Evolutionary conservation across 1,140 invertebrate genomes (phyloP), one percentile per base, ranked within the genome.

Genomic region (Adoxophyes honmai): DNA sequence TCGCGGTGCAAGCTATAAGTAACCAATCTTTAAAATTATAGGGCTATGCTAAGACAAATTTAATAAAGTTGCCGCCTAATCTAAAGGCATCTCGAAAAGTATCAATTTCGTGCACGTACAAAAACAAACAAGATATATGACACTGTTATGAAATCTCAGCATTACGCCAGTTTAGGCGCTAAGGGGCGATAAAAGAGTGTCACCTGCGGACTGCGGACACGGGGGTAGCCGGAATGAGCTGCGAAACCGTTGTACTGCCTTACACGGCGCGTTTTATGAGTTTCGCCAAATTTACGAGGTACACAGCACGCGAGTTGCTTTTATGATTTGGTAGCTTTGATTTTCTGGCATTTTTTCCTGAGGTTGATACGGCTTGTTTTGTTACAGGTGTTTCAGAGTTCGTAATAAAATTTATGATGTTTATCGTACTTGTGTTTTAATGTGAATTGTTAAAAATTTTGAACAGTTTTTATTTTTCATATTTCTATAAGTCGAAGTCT

Each of bases 131-230:
- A 28, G 6, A 8, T 5, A 48, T 48, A 13, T 6, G 42, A 28
- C 18, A 1, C 2, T 28, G 42, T 48, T 28, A 48, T 48, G 16
- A 48, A 48, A 48, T 48, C 42, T 48, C 42, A 48, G 18, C 42
- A 13, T 48, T 28, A 48, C 42, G 6, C 34, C n/a, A 48, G 42
- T 48, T 48, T 48, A 48, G 42, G 42, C 21, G 42, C 28, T 21
- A 21, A 33, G n/a, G 42, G 8, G 42, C 18, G 21, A 48, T 48
- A 48, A 48, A 48, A 18, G 42, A 48, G 42, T 48, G 42, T 48
- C 42, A 48, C 42, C 16, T 48, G 42, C 42, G 42, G 42, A 48
- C 16, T 48, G 42, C 42, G 42, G 42, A 48, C 21, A 48, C 42
- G 1, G 42, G 42, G 42, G 42, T 28, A 33, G 42, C 16, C 5